These are phyloP conservation scores for Corythornis leucogaster DNA, from an alignment of 2,797 vertebrate genomes.

Conservation along the genomic window DNA sequence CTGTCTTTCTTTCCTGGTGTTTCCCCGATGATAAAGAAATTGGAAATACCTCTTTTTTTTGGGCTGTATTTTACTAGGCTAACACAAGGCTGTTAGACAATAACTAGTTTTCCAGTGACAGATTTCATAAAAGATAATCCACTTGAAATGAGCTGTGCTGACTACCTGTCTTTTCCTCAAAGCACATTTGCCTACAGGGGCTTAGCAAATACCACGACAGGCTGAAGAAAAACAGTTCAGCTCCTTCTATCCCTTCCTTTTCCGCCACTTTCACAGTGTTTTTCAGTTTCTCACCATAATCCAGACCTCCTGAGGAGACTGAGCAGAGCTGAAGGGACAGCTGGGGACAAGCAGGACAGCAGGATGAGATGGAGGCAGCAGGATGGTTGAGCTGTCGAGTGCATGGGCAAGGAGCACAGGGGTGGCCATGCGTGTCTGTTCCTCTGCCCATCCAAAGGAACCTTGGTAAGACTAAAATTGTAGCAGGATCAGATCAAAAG, in stretches of 20 bases:
- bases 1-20: background rate
- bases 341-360: background rate
- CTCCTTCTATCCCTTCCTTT: background rate
- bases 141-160: background rate
- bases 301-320: background rate
- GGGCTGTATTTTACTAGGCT: background rate
- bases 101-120: background rate
- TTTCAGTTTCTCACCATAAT: background rate
- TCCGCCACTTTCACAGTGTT: fast-evolving
- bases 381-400: background rate
- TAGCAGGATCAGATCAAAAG: background rate
- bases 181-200: background rate
- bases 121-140: background rate
- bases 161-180: background rate
- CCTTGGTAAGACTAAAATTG: background rate
- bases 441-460: background rate
- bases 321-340: background rate
- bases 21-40: background rate
- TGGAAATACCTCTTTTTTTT: background rate
- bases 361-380: background rate
- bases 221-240: background rate
- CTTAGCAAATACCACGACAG: background rate
- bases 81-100: background rate
- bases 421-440: fast-evolving
- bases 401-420: background rate